Evolutionary conservation across 1,140 invertebrate species (phyloP).

Genomic region (Trachymyrmex septentrionalis): DNA sequence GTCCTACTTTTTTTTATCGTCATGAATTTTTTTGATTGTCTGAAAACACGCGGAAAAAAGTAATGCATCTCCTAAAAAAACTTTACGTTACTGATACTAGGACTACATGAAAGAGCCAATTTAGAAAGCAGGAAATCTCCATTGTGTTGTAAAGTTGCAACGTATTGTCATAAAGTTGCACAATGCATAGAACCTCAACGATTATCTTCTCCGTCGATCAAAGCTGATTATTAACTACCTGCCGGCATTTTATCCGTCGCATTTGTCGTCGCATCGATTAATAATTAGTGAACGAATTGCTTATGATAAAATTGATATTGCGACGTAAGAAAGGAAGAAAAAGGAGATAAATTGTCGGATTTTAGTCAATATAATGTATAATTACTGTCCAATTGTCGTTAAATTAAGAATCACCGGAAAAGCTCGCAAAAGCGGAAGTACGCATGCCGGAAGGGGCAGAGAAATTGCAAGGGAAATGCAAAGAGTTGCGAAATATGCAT

Average conservation of each 20-base stretch:
- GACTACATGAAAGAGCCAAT: conserved; percentile 24
- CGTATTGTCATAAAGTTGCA: conserved; percentile 42
- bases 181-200: conserved; percentile 38
- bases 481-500: background rate
- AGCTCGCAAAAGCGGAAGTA: background rate
- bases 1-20: background rate
- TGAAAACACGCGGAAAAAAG: conserved; percentile 2
- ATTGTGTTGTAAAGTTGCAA: conserved; percentile 10
- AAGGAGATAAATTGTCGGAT: background rate
- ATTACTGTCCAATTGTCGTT: background rate
- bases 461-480: conserved; percentile 2
- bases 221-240: conserved; percentile 39
- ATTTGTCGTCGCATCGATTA: conserved; percentile 51
- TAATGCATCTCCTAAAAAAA: background rate
- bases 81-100: background rate
- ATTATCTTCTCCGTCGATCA: conserved; percentile 59
- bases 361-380: background rate
- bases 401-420: background rate
- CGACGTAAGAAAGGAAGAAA: background rate
- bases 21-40: background rate
- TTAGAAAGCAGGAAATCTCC: conserved; percentile 42
- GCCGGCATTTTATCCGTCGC: conserved; percentile 23
- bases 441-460: background rate
- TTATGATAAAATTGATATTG: conserved; percentile 9
- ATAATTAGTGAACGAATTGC: conserved; percentile 44